Evolutionary conservation across 2,113 vertebrate species (phyloP).

Genomic region (zebrafish (Danio rerio)): DNA sequence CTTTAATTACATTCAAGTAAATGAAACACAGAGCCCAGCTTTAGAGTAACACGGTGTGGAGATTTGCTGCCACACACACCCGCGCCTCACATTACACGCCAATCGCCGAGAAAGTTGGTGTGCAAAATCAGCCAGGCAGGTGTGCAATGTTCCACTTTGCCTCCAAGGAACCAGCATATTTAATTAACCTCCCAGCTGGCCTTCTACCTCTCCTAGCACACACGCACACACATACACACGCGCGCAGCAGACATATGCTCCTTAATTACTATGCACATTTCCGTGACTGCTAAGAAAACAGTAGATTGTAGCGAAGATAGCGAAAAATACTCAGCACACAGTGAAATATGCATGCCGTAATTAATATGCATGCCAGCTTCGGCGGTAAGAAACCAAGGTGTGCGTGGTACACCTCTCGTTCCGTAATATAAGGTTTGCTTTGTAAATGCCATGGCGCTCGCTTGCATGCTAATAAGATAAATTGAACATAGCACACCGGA

Average conservation of each 20-base stretch:
- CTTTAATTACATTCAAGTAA: slow-evolving; percentile 22
- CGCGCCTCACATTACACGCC: slow-evolving; percentile 24
- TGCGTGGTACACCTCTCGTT: background rate
- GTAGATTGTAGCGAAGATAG: slow-evolving; percentile 33
- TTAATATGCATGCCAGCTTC: slow-evolving; percentile 25
- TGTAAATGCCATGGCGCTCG: slow-evolving; percentile 9
- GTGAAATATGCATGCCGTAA: slow-evolving; percentile 33
- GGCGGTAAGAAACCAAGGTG: slow-evolving; percentile 5
- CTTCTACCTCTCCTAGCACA: slow-evolving; percentile 50
- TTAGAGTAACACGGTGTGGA: background rate
- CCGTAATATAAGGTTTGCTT: slow-evolving; percentile 27
- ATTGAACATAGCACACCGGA: slow-evolving; percentile 9
- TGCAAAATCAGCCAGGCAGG: slow-evolving; percentile 56
- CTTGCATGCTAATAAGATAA: slow-evolving; percentile 36
- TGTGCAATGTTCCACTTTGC: slow-evolving; percentile 47
- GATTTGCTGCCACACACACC: background rate
- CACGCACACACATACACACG: slow-evolving; percentile 29
- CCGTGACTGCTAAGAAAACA: slow-evolving; percentile 28
- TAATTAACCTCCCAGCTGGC: slow-evolving; percentile 66
- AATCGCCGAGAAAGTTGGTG: background rate
- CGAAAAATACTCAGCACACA: slow-evolving; percentile 1
- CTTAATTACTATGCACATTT: slow-evolving; percentile 20
- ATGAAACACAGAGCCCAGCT: slow-evolving; percentile 1
- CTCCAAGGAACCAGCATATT: slow-evolving; percentile 51
- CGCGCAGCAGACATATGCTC: slow-evolving; percentile 25